These are phyloP conservation scores for Ligdia adustata DNA, from an alignment of 2,888 invertebrate genomes.

Conservation along the genomic window DNA sequence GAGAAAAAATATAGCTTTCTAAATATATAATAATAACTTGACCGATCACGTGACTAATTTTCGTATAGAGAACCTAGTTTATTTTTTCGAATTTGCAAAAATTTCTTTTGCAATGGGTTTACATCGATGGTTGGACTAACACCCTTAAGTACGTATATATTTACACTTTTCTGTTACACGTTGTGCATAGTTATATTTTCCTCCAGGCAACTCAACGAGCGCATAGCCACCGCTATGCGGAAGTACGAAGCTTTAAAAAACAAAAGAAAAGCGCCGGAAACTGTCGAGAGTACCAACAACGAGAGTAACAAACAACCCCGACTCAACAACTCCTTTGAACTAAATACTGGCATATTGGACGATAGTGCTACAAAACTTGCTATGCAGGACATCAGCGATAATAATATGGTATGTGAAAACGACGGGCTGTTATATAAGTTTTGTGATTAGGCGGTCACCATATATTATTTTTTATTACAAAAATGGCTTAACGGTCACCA, in stretches of 20 bases:
- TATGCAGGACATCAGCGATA: constrained; percentile 27
- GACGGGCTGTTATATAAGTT: no score
- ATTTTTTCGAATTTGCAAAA: no score
- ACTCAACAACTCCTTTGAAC: constrained; percentile 10
- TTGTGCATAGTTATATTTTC: no score
- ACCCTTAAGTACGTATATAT: background rate
- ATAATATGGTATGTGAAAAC: constrained; percentile 19
- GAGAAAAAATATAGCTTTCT: no score
- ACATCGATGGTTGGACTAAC: no score
- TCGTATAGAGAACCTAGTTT: no score
- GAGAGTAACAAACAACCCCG: constrained; percentile 34
- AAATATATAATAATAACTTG: no score
- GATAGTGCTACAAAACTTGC: constrained; percentile 43
- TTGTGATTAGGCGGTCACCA: no score
- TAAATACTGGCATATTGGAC: constrained; percentile 34
- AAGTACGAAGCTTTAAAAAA: constrained; percentile 43
- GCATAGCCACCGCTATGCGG: constrained; percentile 34
- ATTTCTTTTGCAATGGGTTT: no score
- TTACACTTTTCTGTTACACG: background rate
- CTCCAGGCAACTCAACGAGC: constrained; percentile 48
- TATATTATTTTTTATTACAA: no score
- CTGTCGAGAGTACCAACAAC: constrained; percentile 17
- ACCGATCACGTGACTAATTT: no score
- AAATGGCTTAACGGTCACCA: no score
- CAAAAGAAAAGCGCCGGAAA: constrained; percentile 45